Evolutionary conservation across 2,888 invertebrate genomes (phyloP), one percentile per base, ranked within the genome.

Genomic region (Anagyrus pseudococci): DNA sequence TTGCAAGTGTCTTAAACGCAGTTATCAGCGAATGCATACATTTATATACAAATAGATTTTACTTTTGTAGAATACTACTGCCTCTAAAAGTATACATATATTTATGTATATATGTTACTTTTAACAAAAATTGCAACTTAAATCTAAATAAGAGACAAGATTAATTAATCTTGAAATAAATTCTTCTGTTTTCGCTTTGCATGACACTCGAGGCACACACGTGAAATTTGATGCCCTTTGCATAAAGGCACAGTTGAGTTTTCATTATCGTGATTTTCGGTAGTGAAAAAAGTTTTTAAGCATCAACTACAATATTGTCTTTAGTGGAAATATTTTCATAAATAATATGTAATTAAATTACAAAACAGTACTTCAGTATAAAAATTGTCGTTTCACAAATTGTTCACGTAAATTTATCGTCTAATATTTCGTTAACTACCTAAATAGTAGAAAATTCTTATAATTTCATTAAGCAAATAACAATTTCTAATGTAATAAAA

Each of bases 181-280:
- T 40, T 58, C 29, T 40, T 7, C n/a, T n/a, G n/a, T n/a, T n/a
- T n/a, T n/a, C n/a, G 7, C 41, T 55, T 57, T 44, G 19, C 26
- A 48, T 53, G 37, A 60, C 40, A 62, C 6, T 58, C n/a, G 57
- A 67, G 66, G 66, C 63, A 66, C 66, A 56, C 46, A 41, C 46
- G 57, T 58, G 40, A 49, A 40, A 57, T 58, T 63, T 62, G 52
- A 60, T 66, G 46, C 49, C 57, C 54, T 23, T 53, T 48, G n/a
- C 25, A 8, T 49, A 44, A 66, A 66, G 66, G 66, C 66, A 66
- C 66, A 7, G 41, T 33, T 41, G 13, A 52, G 17, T 58, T 61
- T 55, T 43, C 29, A 64, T 22, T 52, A 56, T 48, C 40, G 46
- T 26, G 15, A 53, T 52, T 56, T 49, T 53, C 50, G 13, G 43